Conservation (phyloP, 2,113 vertebrate species). For the Nothobranchius furzeri region DNA sequence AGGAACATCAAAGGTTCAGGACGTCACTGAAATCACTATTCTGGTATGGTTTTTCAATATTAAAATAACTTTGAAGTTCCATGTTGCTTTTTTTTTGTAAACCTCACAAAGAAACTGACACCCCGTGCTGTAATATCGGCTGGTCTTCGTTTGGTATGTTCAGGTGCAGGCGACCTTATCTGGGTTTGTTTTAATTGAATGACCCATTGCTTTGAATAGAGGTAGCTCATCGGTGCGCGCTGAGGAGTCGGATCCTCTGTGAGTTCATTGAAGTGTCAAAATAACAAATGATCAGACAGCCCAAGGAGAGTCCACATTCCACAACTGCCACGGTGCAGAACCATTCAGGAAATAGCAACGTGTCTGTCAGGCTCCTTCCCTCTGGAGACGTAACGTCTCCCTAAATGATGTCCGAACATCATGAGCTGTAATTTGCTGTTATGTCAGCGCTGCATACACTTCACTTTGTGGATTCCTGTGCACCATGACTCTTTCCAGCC, state of each 20-base stretch:
- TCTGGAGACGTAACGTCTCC: slow-evolving; percentile 11
- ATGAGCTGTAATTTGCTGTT: slow-evolving; percentile 2
- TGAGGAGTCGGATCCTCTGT: slow-evolving; percentile 39
- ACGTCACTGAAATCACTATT: slow-evolving; percentile 66
- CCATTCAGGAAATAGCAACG: slow-evolving; percentile 3
- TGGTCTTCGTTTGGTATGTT: slow-evolving; percentile 63
- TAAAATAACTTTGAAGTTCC: slow-evolving; percentile 77
- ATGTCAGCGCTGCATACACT: slow-evolving; percentile 11
- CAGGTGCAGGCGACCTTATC: slow-evolving; percentile 70
- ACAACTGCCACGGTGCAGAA: slow-evolving; percentile 31
- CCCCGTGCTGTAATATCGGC: slow-evolving; percentile 40
- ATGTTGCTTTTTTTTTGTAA: slow-evolving; percentile 69
- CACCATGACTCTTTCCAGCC: slow-evolving; percentile 6
- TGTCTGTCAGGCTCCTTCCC: slow-evolving; percentile 5
- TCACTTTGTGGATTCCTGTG: slow-evolving; percentile 9
- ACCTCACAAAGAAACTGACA: slow-evolving; percentile 61
- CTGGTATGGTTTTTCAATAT: slow-evolving; percentile 63
- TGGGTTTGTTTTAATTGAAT: slow-evolving; percentile 63
- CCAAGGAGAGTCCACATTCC: slow-evolving; percentile 26
- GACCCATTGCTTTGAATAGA: slow-evolving; percentile 58
- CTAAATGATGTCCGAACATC: slow-evolving; percentile 11
- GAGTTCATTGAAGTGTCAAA: slow-evolving; percentile 66
- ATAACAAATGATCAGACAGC: slow-evolving; percentile 58
- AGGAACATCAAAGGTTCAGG: slow-evolving; percentile 74
- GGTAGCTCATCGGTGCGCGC: slow-evolving; percentile 51